Evolutionary conservation across 1,140 invertebrate genomes (phyloP).

Genomic region (Akabosia matsudoensis): DNA sequence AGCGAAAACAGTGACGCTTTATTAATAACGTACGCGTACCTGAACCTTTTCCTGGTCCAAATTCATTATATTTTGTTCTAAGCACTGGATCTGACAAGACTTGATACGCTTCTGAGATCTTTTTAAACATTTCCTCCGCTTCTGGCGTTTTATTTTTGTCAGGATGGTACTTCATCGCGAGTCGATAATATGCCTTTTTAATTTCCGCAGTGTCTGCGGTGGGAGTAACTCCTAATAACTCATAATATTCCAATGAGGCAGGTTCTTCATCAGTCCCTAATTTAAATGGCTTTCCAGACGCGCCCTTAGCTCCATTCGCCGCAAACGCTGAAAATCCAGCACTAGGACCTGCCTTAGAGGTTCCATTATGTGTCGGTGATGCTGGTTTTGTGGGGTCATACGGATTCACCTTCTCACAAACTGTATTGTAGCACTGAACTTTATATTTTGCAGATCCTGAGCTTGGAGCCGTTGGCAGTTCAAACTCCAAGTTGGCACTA

Average conservation of each 20-base stretch:
- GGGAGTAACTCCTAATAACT: slow-evolving; percentile 54
- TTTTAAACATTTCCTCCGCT: slow-evolving; percentile 46
- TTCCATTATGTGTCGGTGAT: neutral
- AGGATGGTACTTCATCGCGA: slow-evolving; percentile 49
- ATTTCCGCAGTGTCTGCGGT: slow-evolving; percentile 53
- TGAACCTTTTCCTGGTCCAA: slow-evolving; percentile 40
- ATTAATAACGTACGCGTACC: slow-evolving; percentile 2
- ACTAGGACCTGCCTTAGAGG: slow-evolving; percentile 15
- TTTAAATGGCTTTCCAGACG: slow-evolving; percentile 26
- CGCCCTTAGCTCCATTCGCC: neutral
- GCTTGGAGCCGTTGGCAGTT: slow-evolving; percentile 1
- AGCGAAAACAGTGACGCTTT: neutral
- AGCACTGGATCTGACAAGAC: slow-evolving; percentile 49
- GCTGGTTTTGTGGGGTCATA: slow-evolving; percentile 22
- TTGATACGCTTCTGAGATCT: slow-evolving; percentile 50
- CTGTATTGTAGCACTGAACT: slow-evolving; percentile 37
- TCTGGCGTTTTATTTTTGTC: slow-evolving; percentile 47
- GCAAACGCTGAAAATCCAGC: slow-evolving; percentile 1
- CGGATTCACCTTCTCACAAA: slow-evolving; percentile 31
- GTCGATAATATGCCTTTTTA: slow-evolving; percentile 56
- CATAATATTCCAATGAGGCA: slow-evolving; percentile 53
- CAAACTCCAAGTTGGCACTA: slow-evolving; percentile 34
- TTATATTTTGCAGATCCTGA: slow-evolving; percentile 2
- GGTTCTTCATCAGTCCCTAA: slow-evolving; percentile 44
- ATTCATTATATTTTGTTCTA: slow-evolving; percentile 49